Conservation (phyloP, 2,888 invertebrate genomes). For the Tetramorium bicarinatum region DNA sequence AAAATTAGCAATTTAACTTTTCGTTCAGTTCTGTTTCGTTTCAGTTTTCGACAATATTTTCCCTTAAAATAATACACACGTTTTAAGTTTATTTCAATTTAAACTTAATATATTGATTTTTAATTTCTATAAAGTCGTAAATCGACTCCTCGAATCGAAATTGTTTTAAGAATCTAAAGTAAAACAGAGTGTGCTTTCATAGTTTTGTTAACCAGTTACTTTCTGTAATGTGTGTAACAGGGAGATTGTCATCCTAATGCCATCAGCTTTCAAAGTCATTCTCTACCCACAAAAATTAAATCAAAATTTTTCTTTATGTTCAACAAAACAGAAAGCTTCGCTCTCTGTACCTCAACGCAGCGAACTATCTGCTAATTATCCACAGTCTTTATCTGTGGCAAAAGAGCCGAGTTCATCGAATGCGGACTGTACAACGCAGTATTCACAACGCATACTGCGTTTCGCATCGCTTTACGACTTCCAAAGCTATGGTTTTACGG, state of each 20-base stretch:
- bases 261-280: constrained; percentile 8
- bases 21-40: too few relatives aligned
- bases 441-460: constrained; percentile 29
- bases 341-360: not conserved
- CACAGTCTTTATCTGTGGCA: constrained; percentile 36
- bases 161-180: not conserved
- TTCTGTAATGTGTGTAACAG: not conserved
- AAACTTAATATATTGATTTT: not conserved
- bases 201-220: not conserved
- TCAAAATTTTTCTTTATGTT: constrained; percentile 19
- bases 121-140: not conserved
- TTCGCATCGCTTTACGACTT: constrained; percentile 63
- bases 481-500: constrained; percentile 68
- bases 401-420: constrained; percentile 64
- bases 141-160: not conserved
- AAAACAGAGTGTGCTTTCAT: not conserved
- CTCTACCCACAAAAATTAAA: constrained; percentile 9
- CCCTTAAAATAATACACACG: not conserved
- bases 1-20: not conserved
- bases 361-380: constrained; percentile 43
- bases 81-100: not conserved
- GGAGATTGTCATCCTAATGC: constrained; percentile 4
- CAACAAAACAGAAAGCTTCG: not conserved
- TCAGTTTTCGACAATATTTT: not conserved
- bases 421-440: constrained; percentile 39